Evolutionary conservation across 2,113 vertebrate genomes (phyloP).

Genomic region (Oxyura jamaicensis): DNA sequence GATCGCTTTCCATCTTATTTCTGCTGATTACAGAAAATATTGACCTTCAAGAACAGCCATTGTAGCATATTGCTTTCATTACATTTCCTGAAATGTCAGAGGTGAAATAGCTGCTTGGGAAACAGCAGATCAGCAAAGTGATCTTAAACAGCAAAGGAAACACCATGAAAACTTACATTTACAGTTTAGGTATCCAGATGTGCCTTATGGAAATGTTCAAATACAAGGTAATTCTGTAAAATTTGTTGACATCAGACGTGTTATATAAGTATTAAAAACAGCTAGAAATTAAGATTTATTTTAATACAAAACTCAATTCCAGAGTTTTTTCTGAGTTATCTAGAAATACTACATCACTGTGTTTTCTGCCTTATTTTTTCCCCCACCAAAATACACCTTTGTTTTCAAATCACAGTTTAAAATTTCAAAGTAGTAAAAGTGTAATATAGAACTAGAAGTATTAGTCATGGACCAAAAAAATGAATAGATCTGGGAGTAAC

Average conservation of each 20-base stretch:
- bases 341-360: not conserved
- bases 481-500: not conserved
- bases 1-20: not conserved
- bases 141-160: not conserved
- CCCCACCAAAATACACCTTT: not conserved
- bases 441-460: not conserved
- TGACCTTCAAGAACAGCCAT: not conserved
- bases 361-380: not conserved
- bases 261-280: not conserved
- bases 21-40: not conserved
- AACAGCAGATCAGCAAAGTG: not conserved
- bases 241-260: not conserved
- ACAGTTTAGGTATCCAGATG: not conserved
- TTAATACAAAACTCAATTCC: not conserved
- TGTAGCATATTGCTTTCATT: not conserved
- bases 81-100: not conserved
- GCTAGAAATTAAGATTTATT: not conserved
- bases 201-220: not conserved
- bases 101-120: not conserved
- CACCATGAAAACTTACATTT: not conserved
- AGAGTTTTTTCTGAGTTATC: not conserved
- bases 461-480: not conserved
- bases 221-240: not conserved
- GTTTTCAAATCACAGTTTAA: not conserved
- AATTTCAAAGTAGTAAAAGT: not conserved